Evolutionary conservation across 2,113 vertebrate species (phyloP), one percentile per base, ranked within the genome.

Genomic region (Rutilus rutilus): DNA sequence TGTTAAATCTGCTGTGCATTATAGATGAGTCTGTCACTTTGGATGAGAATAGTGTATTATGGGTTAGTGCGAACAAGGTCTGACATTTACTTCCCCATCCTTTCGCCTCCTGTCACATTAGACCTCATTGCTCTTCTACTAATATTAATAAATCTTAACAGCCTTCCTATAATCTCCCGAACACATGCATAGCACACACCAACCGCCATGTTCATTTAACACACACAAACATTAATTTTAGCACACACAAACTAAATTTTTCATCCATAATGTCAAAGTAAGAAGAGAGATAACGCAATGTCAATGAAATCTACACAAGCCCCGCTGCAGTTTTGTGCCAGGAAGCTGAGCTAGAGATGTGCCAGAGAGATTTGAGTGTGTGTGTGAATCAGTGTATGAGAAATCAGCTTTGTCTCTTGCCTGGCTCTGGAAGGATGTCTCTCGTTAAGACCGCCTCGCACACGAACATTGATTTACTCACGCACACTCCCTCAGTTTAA

Each of bases 391-490:
- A 67, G 30, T 59, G 76, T 67, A 50, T 89, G 78, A 83, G 65
- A 87, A 89, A 76, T 74, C 84, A 84, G 83, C 78, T 76, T 76
- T 71, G 87, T 25, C 36, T 71, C 71, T 78, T 45, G 54, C 25
- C 73, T 73, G 81, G 65, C 83, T 78, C 62, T 57, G 59, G 19
- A 64, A 81, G n/a, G 33, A 84, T 65, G 45, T 50, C 27, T 76
- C 84, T 45, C 25, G 30, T 39, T 84, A 21, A 85, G 52, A 78
- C 36, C 30, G 11, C 6, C 47, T 36, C 59, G 17, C 73, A 64
- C 76, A 59, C 74, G 52, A 14, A 30, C 36, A 39, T 21, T 45
- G 8, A 62, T 25, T 23, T 30, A 4, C 78, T 33, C 25, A 8
- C 62, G 14, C 36, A 69, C 73, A 57, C 50, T 45, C 62, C 33